Evolutionary conservation across 2,797 vertebrate genomes (phyloP).

Genomic region (Karalla daura): DNA sequence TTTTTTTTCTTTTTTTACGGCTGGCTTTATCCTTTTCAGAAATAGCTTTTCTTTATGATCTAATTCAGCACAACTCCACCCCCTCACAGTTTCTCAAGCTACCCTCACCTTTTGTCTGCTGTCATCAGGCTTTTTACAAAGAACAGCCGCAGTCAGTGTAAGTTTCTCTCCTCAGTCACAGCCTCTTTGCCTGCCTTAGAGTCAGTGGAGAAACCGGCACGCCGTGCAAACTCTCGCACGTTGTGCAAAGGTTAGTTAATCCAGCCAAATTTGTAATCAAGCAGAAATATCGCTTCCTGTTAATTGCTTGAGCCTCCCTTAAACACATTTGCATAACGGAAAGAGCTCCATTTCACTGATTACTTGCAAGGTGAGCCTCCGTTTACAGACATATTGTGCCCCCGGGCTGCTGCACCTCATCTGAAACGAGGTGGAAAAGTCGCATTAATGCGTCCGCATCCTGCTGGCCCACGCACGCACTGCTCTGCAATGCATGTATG

Average conservation of each 20-base stretch:
- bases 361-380: slow-evolving; percentile 48
- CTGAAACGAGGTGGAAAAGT: slow-evolving; percentile 25
- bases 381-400: slow-evolving; percentile 44
- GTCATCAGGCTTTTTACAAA: slow-evolving; percentile 6
- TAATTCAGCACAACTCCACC: slow-evolving; percentile 7
- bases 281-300: slow-evolving; percentile 46
- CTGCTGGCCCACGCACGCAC: neutral
- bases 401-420: slow-evolving; percentile 28
- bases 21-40: slow-evolving; percentile 18
- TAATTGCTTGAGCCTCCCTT: slow-evolving; percentile 61
- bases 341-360: slow-evolving; percentile 38
- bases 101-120: slow-evolving; percentile 3
- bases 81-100: neutral
- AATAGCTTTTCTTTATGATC: slow-evolving; percentile 10
- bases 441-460: slow-evolving; percentile 3
- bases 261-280: slow-evolving; percentile 57
- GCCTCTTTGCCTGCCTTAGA: slow-evolving; percentile 1
- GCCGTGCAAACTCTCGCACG: slow-evolving; percentile 4
- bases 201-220: slow-evolving; percentile 5
- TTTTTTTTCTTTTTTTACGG: too few relatives aligned
- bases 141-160: neutral
- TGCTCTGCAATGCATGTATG: neutral
- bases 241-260: slow-evolving; percentile 58
- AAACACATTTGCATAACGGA: slow-evolving; percentile 51
- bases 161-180: neutral